These are phyloP conservation scores for Andricus quercusramuli DNA, from an alignment of 2,888 invertebrate genomes.

Conservation along the genomic window DNA sequence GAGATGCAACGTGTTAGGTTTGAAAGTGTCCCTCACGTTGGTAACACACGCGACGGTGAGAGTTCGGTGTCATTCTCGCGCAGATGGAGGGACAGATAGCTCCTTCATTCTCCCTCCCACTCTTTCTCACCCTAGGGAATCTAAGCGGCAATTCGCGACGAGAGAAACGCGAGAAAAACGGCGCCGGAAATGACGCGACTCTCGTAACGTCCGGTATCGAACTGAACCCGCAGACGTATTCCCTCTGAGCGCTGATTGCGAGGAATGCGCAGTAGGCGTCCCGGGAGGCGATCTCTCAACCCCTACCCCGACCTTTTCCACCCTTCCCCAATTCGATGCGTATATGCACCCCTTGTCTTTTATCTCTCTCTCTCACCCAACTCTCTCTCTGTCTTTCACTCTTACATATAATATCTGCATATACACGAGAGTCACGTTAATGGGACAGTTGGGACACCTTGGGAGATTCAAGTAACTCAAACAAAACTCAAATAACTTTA, in stretches of 20 bases:
- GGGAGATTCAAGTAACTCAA: not conserved
- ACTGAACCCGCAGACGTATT: conserved; percentile 56
- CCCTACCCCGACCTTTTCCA: conserved; percentile 17
- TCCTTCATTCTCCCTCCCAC: conserved; percentile 21
- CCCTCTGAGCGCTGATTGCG: conserved; percentile 57
- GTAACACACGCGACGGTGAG: conserved; percentile 28
- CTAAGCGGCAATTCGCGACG: conserved; percentile 44
- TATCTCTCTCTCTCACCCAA: not conserved
- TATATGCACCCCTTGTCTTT: conserved; percentile 23
- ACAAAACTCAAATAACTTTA: conserved; percentile 9
- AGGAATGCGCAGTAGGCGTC: conserved; percentile 58
- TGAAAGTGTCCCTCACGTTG: conserved; percentile 40
- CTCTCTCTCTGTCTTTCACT: not conserved
- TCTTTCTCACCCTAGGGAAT: conserved; percentile 7
- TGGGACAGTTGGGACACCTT: not conserved
- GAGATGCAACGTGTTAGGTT: conserved; percentile 23
- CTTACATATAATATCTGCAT: not conserved
- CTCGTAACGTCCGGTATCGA: conserved; percentile 56
- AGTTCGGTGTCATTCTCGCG: conserved; percentile 32
- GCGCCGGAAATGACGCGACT: conserved; percentile 52
- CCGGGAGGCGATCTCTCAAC: conserved; percentile 53
- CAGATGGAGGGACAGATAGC: conserved; percentile 28
- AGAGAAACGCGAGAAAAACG: conserved; percentile 45
- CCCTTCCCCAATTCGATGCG: conserved; percentile 19
- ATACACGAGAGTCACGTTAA: not conserved